Evolutionary conservation across 1,140 invertebrate genomes (phyloP), one percentile per base, ranked within the genome.

Genomic region (Acromyrmex charruanus): DNA sequence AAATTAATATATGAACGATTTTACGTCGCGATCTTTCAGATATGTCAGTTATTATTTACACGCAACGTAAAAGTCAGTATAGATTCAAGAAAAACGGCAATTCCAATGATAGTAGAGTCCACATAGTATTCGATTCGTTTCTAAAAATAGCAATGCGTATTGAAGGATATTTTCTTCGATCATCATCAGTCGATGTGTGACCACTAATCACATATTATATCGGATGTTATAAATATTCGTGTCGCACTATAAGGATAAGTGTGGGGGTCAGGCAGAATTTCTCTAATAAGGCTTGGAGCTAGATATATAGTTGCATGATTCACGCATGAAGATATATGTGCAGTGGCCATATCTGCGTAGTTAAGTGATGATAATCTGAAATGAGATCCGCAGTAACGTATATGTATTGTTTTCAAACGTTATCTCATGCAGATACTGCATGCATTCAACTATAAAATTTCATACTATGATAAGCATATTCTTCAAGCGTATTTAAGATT

Each of bases 61-160:
- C 6, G 21, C 16, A 61, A 49, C 6, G 5, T 51, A 65, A 51
- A 65, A 6, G 12, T 28, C 25, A 65, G 5, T 28, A 51, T 28
- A 49, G 12, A 21, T 79, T n/a, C 4, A 51, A 79, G 10, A 49
- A 53, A 44, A 53, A 61, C 2, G 53, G 63, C 9, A 10, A 35
- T 39, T 63, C 6, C 16, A 51, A 51, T 3, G 14, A 14, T 51
- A 51, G 14, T 51, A 3, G 49, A 51, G 49, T 51, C 14, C 4
- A 12, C 25, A 12, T 44, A 53, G 1, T 28, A 63, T 28, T 21
- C 9, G 14, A 69, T 31, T 53, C 21, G 39, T 2, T 21, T 88
- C 77, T 71, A 87, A 77, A 89, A 77, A 71, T 77, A 89, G 4
- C 61, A 39, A 28, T 14, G 9, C 9, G 7, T 16, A 25, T 61